These are phyloP conservation scores for Microcebus lehilahytsara DNA, from an alignment of 2,113 vertebrate genomes.

Conservation along the genomic window DNA sequence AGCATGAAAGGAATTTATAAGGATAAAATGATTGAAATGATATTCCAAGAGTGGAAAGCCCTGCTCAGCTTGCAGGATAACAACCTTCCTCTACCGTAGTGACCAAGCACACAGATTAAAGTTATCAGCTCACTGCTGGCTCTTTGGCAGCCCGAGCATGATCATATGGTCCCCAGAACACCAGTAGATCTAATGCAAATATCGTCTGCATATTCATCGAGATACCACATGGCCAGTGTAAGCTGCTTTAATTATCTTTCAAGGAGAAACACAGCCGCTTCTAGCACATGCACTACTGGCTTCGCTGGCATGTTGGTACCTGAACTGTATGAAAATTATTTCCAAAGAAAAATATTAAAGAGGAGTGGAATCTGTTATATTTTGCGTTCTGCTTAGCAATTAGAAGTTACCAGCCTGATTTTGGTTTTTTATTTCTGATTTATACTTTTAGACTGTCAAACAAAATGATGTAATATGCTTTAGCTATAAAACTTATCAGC, in stretches of 20 bases:
- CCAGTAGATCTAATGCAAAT: conserved; percentile 56
- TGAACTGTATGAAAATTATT: conserved; percentile 29
- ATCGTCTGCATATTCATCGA: conserved; percentile 60
- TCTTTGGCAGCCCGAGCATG: conserved; percentile 10
- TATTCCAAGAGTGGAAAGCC: neutral
- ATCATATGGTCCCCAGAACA: conserved; percentile 9
- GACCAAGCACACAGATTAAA: neutral
- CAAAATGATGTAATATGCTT: neutral
- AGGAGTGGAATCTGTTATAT: conserved; percentile 21
- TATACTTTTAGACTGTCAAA: conserved; percentile 24
- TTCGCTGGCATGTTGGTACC: conserved; percentile 18
- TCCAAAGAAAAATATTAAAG: conserved; percentile 49
- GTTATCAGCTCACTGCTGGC: conserved; percentile 8
- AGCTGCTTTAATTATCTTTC: conserved; percentile 65
- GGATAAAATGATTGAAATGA: neutral
- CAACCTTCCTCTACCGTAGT: neutral
- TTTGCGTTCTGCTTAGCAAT: conserved; percentile 29
- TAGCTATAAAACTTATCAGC: conserved; percentile 37
- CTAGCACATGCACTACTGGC: neutral
- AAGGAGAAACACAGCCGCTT: conserved; percentile 36
- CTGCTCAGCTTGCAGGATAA: neutral
- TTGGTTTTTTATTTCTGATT: conserved; percentile 38
- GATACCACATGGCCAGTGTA: conserved; percentile 40
- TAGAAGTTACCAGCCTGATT: conserved; percentile 23
- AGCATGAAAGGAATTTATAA: neutral